Conservation (phyloP, 2,797 vertebrate species). For the Malurus splendens region DNA sequence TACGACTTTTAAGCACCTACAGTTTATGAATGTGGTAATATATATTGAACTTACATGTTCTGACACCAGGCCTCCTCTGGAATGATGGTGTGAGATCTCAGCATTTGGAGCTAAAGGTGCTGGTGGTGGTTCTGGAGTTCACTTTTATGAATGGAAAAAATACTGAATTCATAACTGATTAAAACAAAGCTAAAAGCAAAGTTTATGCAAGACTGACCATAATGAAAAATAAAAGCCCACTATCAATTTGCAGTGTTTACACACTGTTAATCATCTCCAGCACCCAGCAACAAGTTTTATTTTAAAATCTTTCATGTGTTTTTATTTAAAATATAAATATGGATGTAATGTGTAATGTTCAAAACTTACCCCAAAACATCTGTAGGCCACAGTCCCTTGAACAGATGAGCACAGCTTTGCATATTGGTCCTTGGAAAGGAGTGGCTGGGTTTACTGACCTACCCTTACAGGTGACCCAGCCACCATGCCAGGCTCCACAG, state of each 20-base stretch:
- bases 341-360: background rate
- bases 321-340: background rate
- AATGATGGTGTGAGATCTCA: background rate
- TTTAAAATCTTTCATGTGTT: background rate
- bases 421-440: background rate
- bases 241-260: background rate
- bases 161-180: background rate
- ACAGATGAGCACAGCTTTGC: background rate
- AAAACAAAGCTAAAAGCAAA: background rate
- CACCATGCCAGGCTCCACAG: background rate
- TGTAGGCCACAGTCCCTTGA: background rate
- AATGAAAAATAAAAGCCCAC: background rate
- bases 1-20: background rate
- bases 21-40: background rate
- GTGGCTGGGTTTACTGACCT: background rate
- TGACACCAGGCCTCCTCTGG: background rate
- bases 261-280: background rate
- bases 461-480: background rate
- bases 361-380: background rate
- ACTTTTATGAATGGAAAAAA: background rate
- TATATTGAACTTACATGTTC: background rate
- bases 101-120: background rate
- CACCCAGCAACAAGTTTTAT: background rate
- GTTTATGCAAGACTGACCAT: background rate
- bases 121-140: background rate